Evolutionary conservation across 2,888 invertebrate genomes (phyloP).

Genomic region (Perizoma affinitatum): DNA sequence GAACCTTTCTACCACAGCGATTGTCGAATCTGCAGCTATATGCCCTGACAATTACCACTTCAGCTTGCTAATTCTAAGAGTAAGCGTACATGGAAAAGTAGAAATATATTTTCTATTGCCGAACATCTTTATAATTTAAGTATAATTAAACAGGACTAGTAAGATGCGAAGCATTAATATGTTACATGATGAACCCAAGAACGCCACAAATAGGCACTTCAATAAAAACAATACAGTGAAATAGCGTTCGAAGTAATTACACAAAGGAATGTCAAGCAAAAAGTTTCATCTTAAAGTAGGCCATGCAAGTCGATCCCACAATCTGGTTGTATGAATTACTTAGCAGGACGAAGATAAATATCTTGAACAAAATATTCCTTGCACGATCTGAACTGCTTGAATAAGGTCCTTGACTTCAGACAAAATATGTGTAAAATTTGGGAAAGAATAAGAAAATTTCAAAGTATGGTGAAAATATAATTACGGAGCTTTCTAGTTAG

Average conservation of each 20-base stretch:
- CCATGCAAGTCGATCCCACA: slow-evolving; percentile 35
- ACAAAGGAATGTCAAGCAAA: slow-evolving; percentile 33
- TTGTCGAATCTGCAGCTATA: too few species aligned
- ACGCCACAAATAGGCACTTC: slow-evolving; percentile 21
- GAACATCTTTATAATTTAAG: too few species aligned
- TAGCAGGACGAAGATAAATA: slow-evolving; percentile 53
- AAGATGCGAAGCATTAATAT: too few species aligned
- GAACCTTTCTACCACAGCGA: too few species aligned
- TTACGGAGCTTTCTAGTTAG: slow-evolving; percentile 30
- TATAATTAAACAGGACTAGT: too few species aligned
- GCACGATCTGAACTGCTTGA: slow-evolving; percentile 29
- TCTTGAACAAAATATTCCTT: slow-evolving; percentile 60
- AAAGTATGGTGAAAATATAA: slow-evolving; percentile 32
- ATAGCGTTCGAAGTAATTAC: slow-evolving; percentile 29
- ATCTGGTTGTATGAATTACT: slow-evolving; percentile 39
- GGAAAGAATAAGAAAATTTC: slow-evolving; percentile 9
- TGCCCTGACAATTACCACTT: too few species aligned
- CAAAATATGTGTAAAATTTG: slow-evolving; percentile 33
- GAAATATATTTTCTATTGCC: too few species aligned
- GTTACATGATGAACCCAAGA: not conserved
- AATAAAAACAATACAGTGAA: slow-evolving; percentile 34
- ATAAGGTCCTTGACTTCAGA: slow-evolving; percentile 64
- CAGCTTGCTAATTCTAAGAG: too few species aligned
- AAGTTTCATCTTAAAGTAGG: slow-evolving; percentile 40
- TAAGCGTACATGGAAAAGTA: too few species aligned